These are phyloP conservation scores for Drosophila hamatofila DNA, from an alignment of 2,888 invertebrate species.

Conservation along the genomic window DNA sequence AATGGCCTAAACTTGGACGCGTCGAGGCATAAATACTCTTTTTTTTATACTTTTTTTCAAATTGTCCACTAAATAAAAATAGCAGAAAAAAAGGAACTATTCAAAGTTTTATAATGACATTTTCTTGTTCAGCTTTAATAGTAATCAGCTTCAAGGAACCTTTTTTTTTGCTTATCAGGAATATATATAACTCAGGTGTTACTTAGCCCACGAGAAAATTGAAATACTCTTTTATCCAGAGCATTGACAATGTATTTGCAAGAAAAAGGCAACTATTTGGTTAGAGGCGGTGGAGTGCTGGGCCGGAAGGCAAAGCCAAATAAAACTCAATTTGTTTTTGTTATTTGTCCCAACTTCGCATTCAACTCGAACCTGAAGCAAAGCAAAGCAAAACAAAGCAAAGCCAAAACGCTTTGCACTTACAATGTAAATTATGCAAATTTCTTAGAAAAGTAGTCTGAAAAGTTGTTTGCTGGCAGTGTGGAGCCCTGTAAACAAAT, in stretches of 20 bases:
- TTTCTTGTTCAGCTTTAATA: too few relatives aligned
- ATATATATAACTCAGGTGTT: not conserved
- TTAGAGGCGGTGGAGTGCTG: not conserved
- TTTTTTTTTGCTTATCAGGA: too few relatives aligned
- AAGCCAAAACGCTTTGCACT: constrained; percentile 62
- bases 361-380: constrained; percentile 29
- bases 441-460: constrained; percentile 60
- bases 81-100: too few relatives aligned
- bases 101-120: too few relatives aligned
- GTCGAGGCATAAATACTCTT: not conserved
- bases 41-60: too few relatives aligned
- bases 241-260: constrained; percentile 6
- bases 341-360: constrained; percentile 21
- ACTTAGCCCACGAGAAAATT: not conserved
- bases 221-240: not conserved
- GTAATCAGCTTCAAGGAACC: too few relatives aligned
- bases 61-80: too few relatives aligned
- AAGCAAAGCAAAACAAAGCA: constrained; percentile 1
- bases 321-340: constrained; percentile 63
- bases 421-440: constrained; percentile 72
- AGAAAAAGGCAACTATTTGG: constrained; percentile 37
- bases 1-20: not conserved
- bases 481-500: constrained; percentile 62
- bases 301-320: constrained; percentile 28
- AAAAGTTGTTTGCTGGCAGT: constrained; percentile 58